Base-by-base conservation (phyloP, 2,113 vertebrate genomes). In the Carassius auratus region DNA sequence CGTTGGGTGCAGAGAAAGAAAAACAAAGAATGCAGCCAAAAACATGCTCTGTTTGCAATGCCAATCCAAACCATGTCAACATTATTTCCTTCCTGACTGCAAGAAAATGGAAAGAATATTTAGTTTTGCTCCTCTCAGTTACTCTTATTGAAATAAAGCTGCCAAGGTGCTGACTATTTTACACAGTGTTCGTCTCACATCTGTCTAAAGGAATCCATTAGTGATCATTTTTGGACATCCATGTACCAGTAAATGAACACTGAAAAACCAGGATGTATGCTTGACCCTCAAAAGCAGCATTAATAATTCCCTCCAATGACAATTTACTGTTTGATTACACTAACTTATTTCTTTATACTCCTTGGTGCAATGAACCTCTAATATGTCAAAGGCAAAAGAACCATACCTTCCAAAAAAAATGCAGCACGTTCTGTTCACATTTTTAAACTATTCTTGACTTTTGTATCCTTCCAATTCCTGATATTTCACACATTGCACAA, bases 1-100 rank as follows among this genome's bases (percentile, higher is more conserved):
- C 14, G 15, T 75, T 85, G 61, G 73, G 69, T 79, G 52, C 17
- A n/a, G 15, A 69, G 75, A n/a, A 64, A 38, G 69, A 79, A 89
- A 90, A 88, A 89, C 88, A 88, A 87, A 87, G 85, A 82, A 76
- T 21, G 15, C 21, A 73, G 82, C 88, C 85, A 90, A 88, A 71
- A 89, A 87, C 87, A 88, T 57, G 50, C 8, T 36, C 50, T 57
- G 52, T 76, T 64, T 71, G 78, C 59, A 69, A 36, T 61, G 83
- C 87, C 79, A 84, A 78, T 38, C 36, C 30, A 33, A 42, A n/a
- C 13, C 10, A 48, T 26, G 50, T 76, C 23, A 69, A 23, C 80
- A 61, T 50, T 26, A 68, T 76, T 85, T 66, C 50, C 74, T 85
- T 87, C 79, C 89, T 85, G 78, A 77, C 57, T 50, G 42, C 66